Percentiles rank a stretch among this genome's conserved stretches.
Conservation (phyloP, 2,113 vertebrate species). For the Ibidorhyncha struthersii region DNA sequence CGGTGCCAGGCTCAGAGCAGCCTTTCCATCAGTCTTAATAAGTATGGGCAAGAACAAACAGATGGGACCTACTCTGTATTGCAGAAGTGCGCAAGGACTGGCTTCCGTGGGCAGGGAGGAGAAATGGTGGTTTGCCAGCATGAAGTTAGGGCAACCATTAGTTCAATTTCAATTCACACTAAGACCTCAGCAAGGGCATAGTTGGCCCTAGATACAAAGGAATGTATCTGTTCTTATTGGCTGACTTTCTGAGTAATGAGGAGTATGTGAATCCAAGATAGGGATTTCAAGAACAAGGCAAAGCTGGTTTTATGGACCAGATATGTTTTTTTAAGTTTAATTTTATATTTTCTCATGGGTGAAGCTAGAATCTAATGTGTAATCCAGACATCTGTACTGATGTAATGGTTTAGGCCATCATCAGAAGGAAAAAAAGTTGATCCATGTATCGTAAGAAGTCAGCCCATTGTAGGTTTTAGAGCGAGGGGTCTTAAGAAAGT, state of each 20-base stretch:
- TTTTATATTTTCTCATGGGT: constrained; percentile 1
- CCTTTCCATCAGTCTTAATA: not conserved
- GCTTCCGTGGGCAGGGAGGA: not conserved
- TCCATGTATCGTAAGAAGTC: not conserved
- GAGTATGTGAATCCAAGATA: not conserved
- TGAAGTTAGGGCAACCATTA: not conserved
- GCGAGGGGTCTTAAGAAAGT: not conserved
- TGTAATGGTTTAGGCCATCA: not conserved
- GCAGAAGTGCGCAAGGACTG: not conserved
- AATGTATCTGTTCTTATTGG: not conserved
- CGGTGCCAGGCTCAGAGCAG: not conserved
- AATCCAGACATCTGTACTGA: not conserved
- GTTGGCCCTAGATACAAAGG: not conserved
- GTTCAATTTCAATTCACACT: not conserved
- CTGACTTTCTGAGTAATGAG: not conserved
- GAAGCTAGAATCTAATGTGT: not conserved
- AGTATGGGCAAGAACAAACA: not conserved
- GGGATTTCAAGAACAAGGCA: not conserved
- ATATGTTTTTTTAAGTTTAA: not conserved
- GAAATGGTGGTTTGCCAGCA: not conserved
- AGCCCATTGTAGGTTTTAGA: not conserved
- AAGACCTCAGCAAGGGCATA: not conserved
- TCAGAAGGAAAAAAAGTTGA: not conserved
- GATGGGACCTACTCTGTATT: not conserved
- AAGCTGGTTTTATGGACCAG: not conserved